Evolutionary conservation across 1,140 invertebrate species (phyloP).

Genomic region (Zeugodacus cucurbitae): DNA sequence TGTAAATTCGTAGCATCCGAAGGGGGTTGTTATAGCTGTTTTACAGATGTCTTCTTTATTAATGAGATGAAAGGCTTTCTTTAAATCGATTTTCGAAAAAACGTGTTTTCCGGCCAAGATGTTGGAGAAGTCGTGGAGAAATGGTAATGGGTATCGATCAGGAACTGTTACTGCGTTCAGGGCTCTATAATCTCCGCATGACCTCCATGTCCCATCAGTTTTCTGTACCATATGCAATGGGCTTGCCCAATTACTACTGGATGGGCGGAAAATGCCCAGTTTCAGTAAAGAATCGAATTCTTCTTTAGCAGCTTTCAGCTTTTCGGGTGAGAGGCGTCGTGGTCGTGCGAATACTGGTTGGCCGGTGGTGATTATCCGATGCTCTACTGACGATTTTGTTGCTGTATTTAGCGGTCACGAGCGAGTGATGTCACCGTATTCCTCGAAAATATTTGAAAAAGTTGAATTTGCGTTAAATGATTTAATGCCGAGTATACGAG

Average conservation of each 20-base stretch:
- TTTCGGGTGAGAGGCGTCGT: slow-evolving; percentile 21
- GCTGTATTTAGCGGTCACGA: not conserved
- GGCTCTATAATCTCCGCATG: no score
- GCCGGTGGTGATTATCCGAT: slow-evolving; percentile 12
- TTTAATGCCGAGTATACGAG: not conserved
- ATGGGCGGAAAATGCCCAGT: not conserved
- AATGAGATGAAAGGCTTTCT: no score
- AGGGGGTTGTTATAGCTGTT: no score
- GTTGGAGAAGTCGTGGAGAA: no score
- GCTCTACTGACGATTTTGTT: slow-evolving; percentile 7
- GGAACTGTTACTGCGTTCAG: no score
- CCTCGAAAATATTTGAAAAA: not conserved
- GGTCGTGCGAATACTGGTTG: slow-evolving; percentile 5
- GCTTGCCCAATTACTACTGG: not conserved
- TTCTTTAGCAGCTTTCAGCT: not conserved
- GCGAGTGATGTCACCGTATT: not conserved
- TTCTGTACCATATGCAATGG: not conserved
- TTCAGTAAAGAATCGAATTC: not conserved
- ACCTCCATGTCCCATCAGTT: not conserved
- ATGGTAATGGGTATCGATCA: no score
- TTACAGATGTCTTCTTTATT: no score
- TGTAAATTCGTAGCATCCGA: no score
- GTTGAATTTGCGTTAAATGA: not conserved
- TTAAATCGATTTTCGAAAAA: no score
- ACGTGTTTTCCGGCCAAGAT: no score